Base-by-base conservation (phyloP, 2,113 vertebrate genomes). In the Chinchilla lanigera region DNA sequence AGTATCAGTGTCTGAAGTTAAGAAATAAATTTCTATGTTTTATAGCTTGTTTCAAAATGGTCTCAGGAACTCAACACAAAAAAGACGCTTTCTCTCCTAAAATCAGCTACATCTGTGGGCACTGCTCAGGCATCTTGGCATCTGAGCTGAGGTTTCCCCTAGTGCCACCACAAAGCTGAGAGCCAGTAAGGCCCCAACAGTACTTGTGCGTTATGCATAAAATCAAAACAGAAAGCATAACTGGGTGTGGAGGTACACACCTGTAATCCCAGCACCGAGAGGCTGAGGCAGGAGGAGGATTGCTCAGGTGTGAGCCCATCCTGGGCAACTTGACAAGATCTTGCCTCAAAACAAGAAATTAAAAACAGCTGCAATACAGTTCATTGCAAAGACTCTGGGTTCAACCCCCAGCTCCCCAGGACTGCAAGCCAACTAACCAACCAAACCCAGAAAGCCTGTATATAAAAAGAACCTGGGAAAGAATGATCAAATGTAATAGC, bases 41-140 rank as follows among this genome's bases (percentile, higher is more conserved):
- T 60, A 95, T 6, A 93, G 82, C 35, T 77, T 77, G 44, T 91
- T 95, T 86, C 56, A 78, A 96, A 91, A 86, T 47, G 47, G 50
- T n/a, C 54, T 92, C 38, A 50, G 9, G 26, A 89, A 41, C 12
- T 75, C 30, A 69, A 22, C 28, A 56, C n/a, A 30, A 56, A 89
- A 82, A 69, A 90, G 10, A 65, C 33, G 54, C 44, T 54, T n/a
- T 52, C 73, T 58, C 19, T 54, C 41, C 26, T 67, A 73, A 95
- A 91, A 88, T 33, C 88, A 75, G 35, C 11, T 77, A 6, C 17
- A 47, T 38, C 30, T 81, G 28, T 71, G 54, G 84, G n/a, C 30
- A 44, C 0, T 87, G 44, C 41, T 63, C n/a, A 33, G 17, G 3
- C 6, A 60, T n/a, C 28, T 58, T 41, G 38, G 17, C 65, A 82